Conservation (phyloP, 2,113 vertebrate species). For the Columba janthina region DNA sequence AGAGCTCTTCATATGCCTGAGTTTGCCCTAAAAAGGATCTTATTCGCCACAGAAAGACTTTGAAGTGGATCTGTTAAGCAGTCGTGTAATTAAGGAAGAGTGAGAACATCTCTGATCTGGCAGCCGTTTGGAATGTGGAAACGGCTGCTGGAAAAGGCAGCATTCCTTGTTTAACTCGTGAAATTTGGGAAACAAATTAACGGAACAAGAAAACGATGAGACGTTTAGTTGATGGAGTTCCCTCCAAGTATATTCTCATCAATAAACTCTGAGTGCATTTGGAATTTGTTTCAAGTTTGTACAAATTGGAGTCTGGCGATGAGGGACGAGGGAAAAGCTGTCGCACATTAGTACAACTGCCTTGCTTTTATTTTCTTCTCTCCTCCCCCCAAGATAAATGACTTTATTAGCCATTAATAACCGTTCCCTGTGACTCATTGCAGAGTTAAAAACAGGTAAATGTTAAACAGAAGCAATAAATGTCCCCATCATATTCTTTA, state of each 20-base stretch:
- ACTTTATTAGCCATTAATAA: not conserved
- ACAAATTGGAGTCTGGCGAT: not conserved
- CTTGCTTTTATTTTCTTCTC: not conserved
- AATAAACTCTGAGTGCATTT: not conserved
- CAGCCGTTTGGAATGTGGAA: not conserved
- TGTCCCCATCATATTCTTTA: not conserved
- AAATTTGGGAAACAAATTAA: not conserved
- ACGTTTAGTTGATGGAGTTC: not conserved
- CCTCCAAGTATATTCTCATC: not conserved
- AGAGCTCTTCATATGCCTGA: not conserved
- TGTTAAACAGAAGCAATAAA: not conserved
- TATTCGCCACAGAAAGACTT: not conserved
- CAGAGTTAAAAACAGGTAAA: not conserved
- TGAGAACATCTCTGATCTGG: slow-evolving; percentile 18
- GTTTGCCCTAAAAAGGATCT: slow-evolving; percentile 42
- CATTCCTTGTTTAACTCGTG: not conserved
- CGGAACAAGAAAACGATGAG: not conserved
- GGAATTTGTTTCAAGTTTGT: not conserved
- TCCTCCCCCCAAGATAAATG: fast-evolving
- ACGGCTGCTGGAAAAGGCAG: not conserved
- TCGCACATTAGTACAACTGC: not conserved
- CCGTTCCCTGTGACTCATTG: not conserved
- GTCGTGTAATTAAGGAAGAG: not conserved
- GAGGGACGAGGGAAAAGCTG: not conserved
- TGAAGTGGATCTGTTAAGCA: not conserved